phyloP scores from a whole-genome alignment of 2,888 invertebrate species.

The Leptinotarsa rubiginosa region DNA sequence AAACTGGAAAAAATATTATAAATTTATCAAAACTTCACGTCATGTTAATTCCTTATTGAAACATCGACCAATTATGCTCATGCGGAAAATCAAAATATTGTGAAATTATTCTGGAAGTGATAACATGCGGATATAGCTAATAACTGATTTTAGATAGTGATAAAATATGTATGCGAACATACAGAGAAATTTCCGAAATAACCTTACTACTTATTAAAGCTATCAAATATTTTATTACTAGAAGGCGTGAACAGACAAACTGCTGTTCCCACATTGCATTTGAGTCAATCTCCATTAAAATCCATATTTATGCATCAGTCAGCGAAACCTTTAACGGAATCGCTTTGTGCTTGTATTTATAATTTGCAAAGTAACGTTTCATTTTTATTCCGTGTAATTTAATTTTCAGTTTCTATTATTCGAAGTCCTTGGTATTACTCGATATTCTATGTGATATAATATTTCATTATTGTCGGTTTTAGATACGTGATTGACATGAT shows the following conservation, averaged over 20 bases:
- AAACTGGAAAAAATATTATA: no score
- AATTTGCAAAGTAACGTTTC: constrained; percentile 21
- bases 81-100: neutral
- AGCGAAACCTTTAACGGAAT: constrained; percentile 16
- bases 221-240: constrained; percentile 16
- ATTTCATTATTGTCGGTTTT: constrained; percentile 34
- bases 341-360: neutral
- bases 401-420: constrained; percentile 33
- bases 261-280: constrained; percentile 17
- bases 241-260: constrained; percentile 11
- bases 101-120: neutral
- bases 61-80: neutral
- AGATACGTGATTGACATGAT: constrained; percentile 36
- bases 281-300: constrained; percentile 1
- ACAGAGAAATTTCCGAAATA: constrained; percentile 3
- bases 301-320: constrained; percentile 12
- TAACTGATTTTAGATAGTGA: no score
- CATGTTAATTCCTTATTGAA: neutral
- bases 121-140: neutral
- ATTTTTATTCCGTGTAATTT: constrained; percentile 27
- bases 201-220: constrained; percentile 3
- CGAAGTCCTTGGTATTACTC: constrained; percentile 36
- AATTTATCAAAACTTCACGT: neutral
- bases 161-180: neutral
- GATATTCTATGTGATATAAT: constrained; percentile 31